Evolutionary conservation across 1,140 invertebrate species (phyloP), one percentile per base, ranked within the genome.

Genomic region (Pogonus chalceus): DNA sequence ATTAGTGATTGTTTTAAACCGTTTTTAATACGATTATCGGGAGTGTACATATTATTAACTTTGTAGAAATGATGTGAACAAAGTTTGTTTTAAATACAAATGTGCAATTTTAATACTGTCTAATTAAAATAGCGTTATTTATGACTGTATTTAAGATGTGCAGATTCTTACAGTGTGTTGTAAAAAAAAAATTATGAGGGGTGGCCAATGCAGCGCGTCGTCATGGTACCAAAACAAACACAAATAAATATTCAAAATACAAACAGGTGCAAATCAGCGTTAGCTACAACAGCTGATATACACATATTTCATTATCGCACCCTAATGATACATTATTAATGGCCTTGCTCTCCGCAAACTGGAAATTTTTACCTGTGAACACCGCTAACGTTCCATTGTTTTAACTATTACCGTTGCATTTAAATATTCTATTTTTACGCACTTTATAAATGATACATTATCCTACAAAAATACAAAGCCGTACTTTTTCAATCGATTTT

Each of bases 121-220:
- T 43, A 43, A 43, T 43, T 43, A 43, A 43, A 43, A 43, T 43
- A 43, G 37, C 18, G 37, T 43, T 43, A 43, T 43, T 43, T 43
- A 43, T 43, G 37, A 43, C 37, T 43, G 37, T 43, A 43, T 43
- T 43, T 43, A 43, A 12, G 9, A 43, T 31, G 26, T 31, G 26
- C 4, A 31, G 7, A 31, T 31, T 7, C 7, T 4, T 31, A 31
- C 26, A n/a, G 26, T 31, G 26, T 31, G 14, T 31, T 14, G 26
- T 12, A 43, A 43, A 43, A 43, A 9, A 43, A 18, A 31, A 18
- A 18, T 3, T 43, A 14, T 31, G 14, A 31, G 26, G 26, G 26
- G 18, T 12, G 18, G 37, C 18, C 9, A 18, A 43, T 14, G 14
- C 14, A 7, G 26, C 26, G 26, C 37, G 18, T 43, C 18, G 37